These are phyloP conservation scores for Lutjanus argentimaculatus DNA, from an alignment of 2,797 vertebrate species.

Conservation along the genomic window DNA sequence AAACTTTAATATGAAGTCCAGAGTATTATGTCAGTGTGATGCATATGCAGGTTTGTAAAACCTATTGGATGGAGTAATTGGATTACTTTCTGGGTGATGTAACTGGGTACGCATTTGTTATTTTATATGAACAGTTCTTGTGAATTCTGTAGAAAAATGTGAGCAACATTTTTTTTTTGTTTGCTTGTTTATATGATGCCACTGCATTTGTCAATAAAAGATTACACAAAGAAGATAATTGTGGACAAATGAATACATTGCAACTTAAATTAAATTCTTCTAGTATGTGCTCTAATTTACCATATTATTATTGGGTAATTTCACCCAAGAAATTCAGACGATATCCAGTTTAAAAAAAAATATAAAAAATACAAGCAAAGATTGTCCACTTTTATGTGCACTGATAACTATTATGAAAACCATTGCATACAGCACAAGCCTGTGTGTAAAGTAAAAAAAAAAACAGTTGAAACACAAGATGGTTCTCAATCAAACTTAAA, in stretches of 20 bases:
- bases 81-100: background rate
- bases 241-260: background rate
- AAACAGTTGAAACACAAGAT: background rate
- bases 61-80: no score
- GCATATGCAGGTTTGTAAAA: background rate
- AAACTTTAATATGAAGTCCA: background rate
- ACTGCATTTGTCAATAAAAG: slow-evolving; percentile 35
- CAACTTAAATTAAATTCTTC: background rate
- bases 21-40: background rate
- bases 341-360: no score
- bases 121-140: slow-evolving; percentile 33
- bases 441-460: no score
- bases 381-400: background rate
- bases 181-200: background rate
- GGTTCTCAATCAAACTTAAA: slow-evolving; percentile 87
- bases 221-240: background rate
- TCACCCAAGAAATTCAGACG: background rate
- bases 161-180: background rate
- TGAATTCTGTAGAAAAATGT: slow-evolving; percentile 29
- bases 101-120: background rate
- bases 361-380: background rate
- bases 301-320: background rate
- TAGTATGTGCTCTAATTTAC: background rate
- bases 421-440: no score
- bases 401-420: no score